Evolutionary conservation across 2,797 vertebrate genomes (phyloP).

Genomic region (Uromys caudimaculatus): DNA sequence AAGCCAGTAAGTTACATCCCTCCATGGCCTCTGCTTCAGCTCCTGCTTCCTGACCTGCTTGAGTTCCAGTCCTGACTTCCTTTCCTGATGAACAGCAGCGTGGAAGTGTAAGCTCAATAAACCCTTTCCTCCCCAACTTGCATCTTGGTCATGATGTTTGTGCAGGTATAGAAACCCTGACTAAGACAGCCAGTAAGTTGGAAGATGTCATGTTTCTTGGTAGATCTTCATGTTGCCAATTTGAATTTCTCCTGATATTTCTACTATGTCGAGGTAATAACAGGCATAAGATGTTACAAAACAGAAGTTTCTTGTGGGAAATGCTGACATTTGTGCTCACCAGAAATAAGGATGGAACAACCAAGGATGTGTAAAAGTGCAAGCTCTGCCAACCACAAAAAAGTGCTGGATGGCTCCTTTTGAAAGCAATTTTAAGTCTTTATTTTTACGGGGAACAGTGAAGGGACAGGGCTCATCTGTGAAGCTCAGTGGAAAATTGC

Average conservation of each 20-base stretch:
- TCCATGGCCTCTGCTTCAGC: too few relatives aligned
- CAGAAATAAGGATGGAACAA: constrained; percentile 50
- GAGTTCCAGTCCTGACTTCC: too few relatives aligned
- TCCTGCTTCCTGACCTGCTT: too few relatives aligned
- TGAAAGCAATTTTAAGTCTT: constrained; percentile 49
- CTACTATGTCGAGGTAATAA: constrained; percentile 36
- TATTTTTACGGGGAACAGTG: background rate
- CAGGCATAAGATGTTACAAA: background rate
- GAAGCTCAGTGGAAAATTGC: constrained; percentile 16
- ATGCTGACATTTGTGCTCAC: constrained; percentile 26
- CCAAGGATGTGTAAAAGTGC: background rate
- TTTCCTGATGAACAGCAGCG: too few relatives aligned
- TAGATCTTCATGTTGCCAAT: constrained; percentile 25
- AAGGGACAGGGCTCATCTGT: background rate
- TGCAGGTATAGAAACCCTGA: too few relatives aligned
- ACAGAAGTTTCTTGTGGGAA: constrained; percentile 14
- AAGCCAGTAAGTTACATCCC: too few relatives aligned
- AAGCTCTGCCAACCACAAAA: constrained; percentile 25
- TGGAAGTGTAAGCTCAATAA: too few relatives aligned
- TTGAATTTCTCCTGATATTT: constrained; percentile 43
- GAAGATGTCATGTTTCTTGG: constrained; percentile 33
- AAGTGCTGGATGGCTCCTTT: constrained; percentile 17
- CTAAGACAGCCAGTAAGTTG: too few relatives aligned
- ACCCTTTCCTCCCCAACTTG: too few relatives aligned
- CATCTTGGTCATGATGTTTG: too few relatives aligned